Evolutionary conservation across 2,888 invertebrate species (phyloP).

Genomic region (Drosophila lutescens): DNA sequence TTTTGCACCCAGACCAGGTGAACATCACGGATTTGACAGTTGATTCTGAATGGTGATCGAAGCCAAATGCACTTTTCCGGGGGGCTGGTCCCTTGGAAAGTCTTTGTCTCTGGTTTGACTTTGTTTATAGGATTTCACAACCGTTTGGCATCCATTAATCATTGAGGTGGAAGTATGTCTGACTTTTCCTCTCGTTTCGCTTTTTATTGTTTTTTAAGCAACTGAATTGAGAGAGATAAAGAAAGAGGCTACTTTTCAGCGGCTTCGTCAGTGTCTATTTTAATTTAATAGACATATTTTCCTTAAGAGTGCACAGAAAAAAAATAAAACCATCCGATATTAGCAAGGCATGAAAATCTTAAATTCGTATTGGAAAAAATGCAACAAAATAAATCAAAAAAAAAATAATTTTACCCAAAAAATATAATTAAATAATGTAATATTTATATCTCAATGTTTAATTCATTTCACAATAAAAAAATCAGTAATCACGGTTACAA

Average conservation of each 20-base stretch:
- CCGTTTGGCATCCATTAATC: constrained; percentile 74
- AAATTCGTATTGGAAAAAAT: no score
- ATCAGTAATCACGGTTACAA: no score
- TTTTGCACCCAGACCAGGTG: constrained; percentile 46
- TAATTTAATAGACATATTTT: constrained; percentile 73
- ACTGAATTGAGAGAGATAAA: constrained; percentile 12
- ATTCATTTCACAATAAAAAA: no score
- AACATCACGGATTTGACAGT: constrained; percentile 68
- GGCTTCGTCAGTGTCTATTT: constrained; percentile 72
- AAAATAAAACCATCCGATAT: neutral
- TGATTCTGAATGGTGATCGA: constrained; percentile 67
- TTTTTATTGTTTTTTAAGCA: constrained; percentile 76
- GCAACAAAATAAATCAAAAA: neutral
- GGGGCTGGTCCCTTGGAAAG: constrained; percentile 21
- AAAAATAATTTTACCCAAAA: neutral
- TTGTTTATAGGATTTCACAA: constrained; percentile 74
- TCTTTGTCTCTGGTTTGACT: constrained; percentile 24
- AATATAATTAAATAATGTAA: no score
- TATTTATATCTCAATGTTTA: no score
- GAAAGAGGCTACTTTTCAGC: constrained; percentile 21
- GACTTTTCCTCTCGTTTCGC: constrained; percentile 23
- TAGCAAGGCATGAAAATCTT: neutral
- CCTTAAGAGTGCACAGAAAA: constrained; percentile 4
- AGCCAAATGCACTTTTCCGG: constrained; percentile 72
- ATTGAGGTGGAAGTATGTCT: constrained; percentile 52